Percentiles rank a stretch among this genome's conserved stretches.
Evolutionary conservation across 2,797 vertebrate species (phyloP).

Genomic region (Fistularia tabacaria): DNA sequence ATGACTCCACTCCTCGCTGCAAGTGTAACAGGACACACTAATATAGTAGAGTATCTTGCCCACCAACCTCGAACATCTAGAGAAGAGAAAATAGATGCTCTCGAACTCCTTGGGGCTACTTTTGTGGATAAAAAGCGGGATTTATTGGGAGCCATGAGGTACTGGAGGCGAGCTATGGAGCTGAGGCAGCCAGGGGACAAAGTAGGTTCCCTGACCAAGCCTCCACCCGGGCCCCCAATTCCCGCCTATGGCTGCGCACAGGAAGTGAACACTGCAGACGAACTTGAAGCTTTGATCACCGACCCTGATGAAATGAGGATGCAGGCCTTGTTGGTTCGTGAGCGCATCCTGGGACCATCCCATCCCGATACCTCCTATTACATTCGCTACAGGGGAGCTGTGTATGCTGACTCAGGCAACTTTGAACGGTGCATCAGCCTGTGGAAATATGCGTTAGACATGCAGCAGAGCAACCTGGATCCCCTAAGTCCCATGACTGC

Average conservation of each 20-base stretch:
- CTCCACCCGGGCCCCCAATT: conserved; percentile 81
- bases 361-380: conserved; percentile 97
- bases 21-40: conserved; percentile 93
- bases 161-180: conserved; percentile 93
- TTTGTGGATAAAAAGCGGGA: conserved; percentile 97
- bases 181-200: conserved; percentile 81
- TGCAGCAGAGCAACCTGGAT: conserved; percentile 95
- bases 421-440: conserved; percentile 93
- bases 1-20: conserved; percentile 95
- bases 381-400: conserved; percentile 91
- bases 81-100: conserved; percentile 84
- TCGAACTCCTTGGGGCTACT: conserved; percentile 90
- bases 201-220: conserved; percentile 74
- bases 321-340: conserved; percentile 90
- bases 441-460: conserved; percentile 95
- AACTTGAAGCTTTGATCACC: conserved; percentile 89
- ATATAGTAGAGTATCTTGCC: conserved; percentile 94
- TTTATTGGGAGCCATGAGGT: conserved; percentile 86
- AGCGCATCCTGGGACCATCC: conserved; percentile 91
- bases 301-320: conserved; percentile 97
- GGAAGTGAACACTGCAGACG: conserved; percentile 83
- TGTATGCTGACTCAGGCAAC: conserved; percentile 93
- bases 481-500: conserved; percentile 96
- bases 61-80: conserved; percentile 74
- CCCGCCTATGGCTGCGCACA: conserved; percentile 87